A percentile compares a stretch with the other conserved stretches of the same genome.
phyloP scores from a whole-genome alignment of 30 jellyfish, hydroid and myxozoan species.

The Pelagia noctiluca region DNA sequence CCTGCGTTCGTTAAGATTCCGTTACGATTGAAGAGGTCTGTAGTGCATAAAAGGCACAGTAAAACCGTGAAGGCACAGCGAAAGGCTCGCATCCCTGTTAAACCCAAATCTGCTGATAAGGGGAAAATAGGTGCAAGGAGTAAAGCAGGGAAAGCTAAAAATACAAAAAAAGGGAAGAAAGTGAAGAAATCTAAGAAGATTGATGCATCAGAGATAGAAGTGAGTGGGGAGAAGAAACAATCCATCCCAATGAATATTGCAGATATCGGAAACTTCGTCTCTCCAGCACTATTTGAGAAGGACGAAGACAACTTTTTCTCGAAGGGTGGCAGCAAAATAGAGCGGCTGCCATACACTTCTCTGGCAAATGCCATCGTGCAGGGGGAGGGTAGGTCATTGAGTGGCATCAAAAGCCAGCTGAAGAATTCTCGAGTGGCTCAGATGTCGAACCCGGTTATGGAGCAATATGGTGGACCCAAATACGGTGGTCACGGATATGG shows the following conservation, averaged over 20 bases:
- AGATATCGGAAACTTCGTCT: not conserved
- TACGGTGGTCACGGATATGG: too few relatives aligned
- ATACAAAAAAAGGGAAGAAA: not conserved
- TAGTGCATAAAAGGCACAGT: not conserved
- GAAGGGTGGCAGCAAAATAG: not conserved
- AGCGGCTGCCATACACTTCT: not conserved
- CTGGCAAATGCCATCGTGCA: not conserved
- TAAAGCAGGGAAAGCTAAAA: not conserved
- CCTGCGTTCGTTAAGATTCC: not conserved
- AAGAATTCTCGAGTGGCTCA: not conserved
- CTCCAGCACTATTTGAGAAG: not conserved
- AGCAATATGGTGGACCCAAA: not conserved
- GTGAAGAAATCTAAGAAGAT: not conserved
- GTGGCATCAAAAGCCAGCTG: not conserved
- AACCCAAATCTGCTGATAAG: not conserved
- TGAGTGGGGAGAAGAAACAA: not conserved
- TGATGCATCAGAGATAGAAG: not conserved
- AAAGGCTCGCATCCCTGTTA: not conserved
- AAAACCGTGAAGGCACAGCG: not conserved
- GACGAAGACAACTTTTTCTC: not conserved
- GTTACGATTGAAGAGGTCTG: slow-evolving; percentile 40
- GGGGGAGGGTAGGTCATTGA: not conserved
- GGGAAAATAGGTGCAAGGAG: not conserved
- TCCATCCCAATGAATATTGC: slow-evolving; percentile 6
- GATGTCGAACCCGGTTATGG: not conserved